These are phyloP conservation scores for Linepithema humile DNA, from an alignment of 1,140 invertebrate genomes.

Conservation along the genomic window DNA sequence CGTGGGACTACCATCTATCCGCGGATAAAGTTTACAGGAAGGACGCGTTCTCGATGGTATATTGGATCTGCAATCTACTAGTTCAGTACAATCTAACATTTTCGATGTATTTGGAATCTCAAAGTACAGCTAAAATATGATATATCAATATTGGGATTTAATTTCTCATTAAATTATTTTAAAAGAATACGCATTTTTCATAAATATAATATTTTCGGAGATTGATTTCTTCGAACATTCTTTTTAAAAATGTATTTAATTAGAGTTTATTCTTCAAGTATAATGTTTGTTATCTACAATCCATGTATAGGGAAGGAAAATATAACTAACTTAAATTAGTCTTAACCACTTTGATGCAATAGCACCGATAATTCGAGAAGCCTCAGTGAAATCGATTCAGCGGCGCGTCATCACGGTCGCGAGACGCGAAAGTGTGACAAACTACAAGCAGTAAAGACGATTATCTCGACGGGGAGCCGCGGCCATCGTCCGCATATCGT, in stretches of 20 bases:
- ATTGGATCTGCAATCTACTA: background rate
- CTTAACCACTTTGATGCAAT: too few relatives aligned
- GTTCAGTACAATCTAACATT: background rate
- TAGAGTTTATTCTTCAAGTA: background rate
- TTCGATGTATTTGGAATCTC: background rate
- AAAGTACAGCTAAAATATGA: background rate
- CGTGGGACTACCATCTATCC: too few relatives aligned
- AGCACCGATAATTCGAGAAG: background rate
- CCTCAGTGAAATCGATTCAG: background rate
- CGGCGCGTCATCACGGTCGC: background rate
- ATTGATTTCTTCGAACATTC: background rate
- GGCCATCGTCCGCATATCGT: slow-evolving; percentile 51
- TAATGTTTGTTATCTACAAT: background rate
- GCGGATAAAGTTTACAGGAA: too few relatives aligned
- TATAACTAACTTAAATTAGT: background rate
- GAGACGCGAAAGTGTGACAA: slow-evolving; percentile 55
- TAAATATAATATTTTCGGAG: background rate
- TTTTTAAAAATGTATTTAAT: background rate
- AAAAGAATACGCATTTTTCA: too few relatives aligned
- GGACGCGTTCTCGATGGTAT: background rate
- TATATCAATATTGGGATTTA: background rate
- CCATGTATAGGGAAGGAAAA: background rate
- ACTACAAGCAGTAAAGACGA: slow-evolving; percentile 57
- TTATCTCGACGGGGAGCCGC: slow-evolving; percentile 55
- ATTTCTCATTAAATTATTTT: background rate